A percentile compares a stretch with the other conserved stretches of the same genome.
Conservation (phyloP, 1,140 invertebrate species). For the Oryzaephilus surinamensis region DNA sequence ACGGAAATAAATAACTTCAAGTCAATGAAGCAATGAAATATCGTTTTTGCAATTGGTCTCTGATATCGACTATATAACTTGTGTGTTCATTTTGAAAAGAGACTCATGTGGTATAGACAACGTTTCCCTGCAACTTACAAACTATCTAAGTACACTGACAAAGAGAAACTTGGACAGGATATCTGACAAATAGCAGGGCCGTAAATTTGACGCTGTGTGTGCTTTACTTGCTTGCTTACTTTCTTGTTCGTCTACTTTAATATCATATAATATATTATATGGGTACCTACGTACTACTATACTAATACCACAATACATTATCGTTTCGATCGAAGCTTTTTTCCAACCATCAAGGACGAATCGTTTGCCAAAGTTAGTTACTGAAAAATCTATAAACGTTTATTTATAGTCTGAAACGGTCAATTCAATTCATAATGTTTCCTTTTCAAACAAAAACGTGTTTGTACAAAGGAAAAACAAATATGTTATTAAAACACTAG, state of each 20-base stretch:
- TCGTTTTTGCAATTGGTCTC: background rate
- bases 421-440: no score
- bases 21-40: no score
- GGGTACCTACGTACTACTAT: background rate
- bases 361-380: no score
- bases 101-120: slow-evolving; percentile 7
- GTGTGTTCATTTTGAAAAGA: background rate
- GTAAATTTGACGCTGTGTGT: slow-evolving; percentile 2
- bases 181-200: slow-evolving; percentile 6
- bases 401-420: no score
- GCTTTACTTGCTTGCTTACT: no score
- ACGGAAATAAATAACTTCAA: no score
- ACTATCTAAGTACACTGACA: slow-evolving; percentile 4
- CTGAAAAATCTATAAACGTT: no score
- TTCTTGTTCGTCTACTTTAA: background rate
- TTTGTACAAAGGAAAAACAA: background rate
- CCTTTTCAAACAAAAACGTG: background rate
- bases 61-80: slow-evolving; percentile 3
- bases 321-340: background rate
- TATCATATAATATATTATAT: background rate
- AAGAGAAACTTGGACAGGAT: slow-evolving; percentile 6
- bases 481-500: background rate
- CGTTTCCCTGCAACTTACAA: slow-evolving; percentile 4
- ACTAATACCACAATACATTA: background rate
- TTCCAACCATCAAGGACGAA: no score